Conservation (phyloP, 2,797 vertebrate species). For the Myripristis murdjan region DNA sequence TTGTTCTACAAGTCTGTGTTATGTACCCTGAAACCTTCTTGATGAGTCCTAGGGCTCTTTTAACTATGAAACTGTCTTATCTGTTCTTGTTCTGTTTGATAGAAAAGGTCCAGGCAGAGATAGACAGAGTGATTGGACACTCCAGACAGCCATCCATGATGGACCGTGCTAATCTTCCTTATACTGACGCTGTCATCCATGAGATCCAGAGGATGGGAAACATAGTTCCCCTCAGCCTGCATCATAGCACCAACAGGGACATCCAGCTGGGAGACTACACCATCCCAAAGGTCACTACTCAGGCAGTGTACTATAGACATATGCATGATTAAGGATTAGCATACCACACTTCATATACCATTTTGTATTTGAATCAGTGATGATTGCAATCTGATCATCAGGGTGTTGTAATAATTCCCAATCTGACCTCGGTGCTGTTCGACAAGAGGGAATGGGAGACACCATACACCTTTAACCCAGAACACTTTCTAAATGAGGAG, state of each 20-base stretch:
- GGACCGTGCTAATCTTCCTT: constrained; percentile 61
- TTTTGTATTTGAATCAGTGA: neutral
- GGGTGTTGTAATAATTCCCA: constrained; percentile 46
- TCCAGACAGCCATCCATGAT: constrained; percentile 49
- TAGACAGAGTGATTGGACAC: constrained; percentile 62
- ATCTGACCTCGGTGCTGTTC: constrained; percentile 72
- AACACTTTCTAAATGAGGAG: constrained; percentile 80
- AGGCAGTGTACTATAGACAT: no score
- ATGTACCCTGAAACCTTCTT: no score
- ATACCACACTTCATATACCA: no score
- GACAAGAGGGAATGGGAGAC: constrained; percentile 80
- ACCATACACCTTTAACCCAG: constrained; percentile 76
- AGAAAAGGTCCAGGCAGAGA: constrained; percentile 72
- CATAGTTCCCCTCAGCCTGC: constrained; percentile 55
- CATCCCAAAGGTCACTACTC: constrained; percentile 55
- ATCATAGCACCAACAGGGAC: constrained; percentile 45
- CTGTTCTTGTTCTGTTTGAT: neutral
- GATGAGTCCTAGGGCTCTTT: no score
- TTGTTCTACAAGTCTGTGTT: no score
- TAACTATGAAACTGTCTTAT: no score
- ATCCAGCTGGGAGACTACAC: constrained; percentile 55
- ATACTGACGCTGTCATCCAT: constrained; percentile 73
- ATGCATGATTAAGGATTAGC: no score
- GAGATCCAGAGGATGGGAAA: constrained; percentile 68
- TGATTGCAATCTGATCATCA: constrained; percentile 32